These are phyloP conservation scores for Zhengitettix transpicula DNA, from an alignment of 2,888 invertebrate species.

Conservation along the genomic window DNA sequence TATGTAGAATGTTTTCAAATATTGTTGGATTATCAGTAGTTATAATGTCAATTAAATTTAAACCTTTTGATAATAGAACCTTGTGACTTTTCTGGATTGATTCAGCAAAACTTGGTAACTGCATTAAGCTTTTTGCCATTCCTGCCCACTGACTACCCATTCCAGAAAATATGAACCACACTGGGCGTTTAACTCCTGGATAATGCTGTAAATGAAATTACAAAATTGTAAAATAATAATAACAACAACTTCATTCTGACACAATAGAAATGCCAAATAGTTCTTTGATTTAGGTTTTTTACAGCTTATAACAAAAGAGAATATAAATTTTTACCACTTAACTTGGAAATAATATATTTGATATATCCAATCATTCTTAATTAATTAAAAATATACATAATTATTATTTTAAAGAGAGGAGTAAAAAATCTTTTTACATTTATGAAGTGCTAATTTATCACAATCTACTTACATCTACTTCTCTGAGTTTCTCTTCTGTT, in stretches of 20 bases:
- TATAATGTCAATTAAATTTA: slow-evolving; percentile 44
- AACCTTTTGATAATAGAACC: slow-evolving; percentile 37
- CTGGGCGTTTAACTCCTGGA: slow-evolving; percentile 22
- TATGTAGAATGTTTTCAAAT: slow-evolving; percentile 47
- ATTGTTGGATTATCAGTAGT: slow-evolving; percentile 39
- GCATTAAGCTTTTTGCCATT: slow-evolving; percentile 49
- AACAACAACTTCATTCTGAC: too few species aligned
- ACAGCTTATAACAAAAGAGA: too few species aligned
- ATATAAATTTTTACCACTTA: too few species aligned
- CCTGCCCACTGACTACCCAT: slow-evolving; percentile 61
- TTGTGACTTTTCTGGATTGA: slow-evolving; percentile 41
- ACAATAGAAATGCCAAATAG: too few species aligned
- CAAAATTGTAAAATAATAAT: too few species aligned
- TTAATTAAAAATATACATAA: too few species aligned
- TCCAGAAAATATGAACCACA: slow-evolving; percentile 55
- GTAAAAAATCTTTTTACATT: too few species aligned
- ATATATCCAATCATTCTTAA: too few species aligned
- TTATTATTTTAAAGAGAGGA: too few species aligned
- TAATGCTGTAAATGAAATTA: neutral
- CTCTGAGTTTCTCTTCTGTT: neutral
- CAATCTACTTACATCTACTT: slow-evolving; percentile 2
- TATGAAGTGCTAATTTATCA: too few species aligned
- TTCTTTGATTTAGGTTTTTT: too few species aligned
- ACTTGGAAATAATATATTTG: too few species aligned
- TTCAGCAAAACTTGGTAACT: slow-evolving; percentile 43